These are phyloP conservation scores for Rhadinocentrus ornatus DNA, from an alignment of 2,797 vertebrate species.

Conservation along the genomic window DNA sequence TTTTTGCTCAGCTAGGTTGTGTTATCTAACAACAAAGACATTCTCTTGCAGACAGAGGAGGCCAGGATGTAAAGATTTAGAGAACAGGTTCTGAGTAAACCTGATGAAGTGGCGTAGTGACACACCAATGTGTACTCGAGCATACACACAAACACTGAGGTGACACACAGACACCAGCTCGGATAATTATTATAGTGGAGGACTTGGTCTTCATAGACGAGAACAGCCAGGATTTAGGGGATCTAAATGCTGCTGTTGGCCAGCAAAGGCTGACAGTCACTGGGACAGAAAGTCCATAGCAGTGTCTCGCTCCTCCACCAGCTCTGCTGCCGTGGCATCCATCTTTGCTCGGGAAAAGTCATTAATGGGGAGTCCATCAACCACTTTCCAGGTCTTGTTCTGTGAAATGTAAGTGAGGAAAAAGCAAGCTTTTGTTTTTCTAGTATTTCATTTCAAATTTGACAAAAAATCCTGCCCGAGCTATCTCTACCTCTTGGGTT, in stretches of 20 bases:
- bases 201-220: slow-evolving; percentile 83
- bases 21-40: slow-evolving; percentile 60
- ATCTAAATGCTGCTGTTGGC: slow-evolving; percentile 60
- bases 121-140: slow-evolving; percentile 31
- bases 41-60: slow-evolving; percentile 46
- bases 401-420: slow-evolving; percentile 50
- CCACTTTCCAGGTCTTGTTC: slow-evolving; percentile 94
- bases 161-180: slow-evolving; percentile 35
- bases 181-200: slow-evolving; percentile 49
- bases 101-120: slow-evolving; percentile 58
- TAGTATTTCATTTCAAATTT: no score
- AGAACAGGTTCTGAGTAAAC: slow-evolving; percentile 49
- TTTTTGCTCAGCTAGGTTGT: slow-evolving; percentile 58
- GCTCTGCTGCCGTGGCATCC: slow-evolving; percentile 92
- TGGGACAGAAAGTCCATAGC: slow-evolving; percentile 88
- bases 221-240: slow-evolving; percentile 78
- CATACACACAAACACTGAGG: slow-evolving; percentile 33
- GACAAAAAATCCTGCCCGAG: no score
- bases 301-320: slow-evolving; percentile 92
- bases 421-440: no score
- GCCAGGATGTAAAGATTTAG: slow-evolving; percentile 50
- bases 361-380: slow-evolving; percentile 90
- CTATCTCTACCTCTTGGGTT: no score
- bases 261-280: slow-evolving; percentile 82
- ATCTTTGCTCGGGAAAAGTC: slow-evolving; percentile 96